A percentile compares a stretch with the other conserved stretches of the same genome.
Conservation (phyloP, 2,888 invertebrate species). For the Polydrusus pterygomalis region DNA sequence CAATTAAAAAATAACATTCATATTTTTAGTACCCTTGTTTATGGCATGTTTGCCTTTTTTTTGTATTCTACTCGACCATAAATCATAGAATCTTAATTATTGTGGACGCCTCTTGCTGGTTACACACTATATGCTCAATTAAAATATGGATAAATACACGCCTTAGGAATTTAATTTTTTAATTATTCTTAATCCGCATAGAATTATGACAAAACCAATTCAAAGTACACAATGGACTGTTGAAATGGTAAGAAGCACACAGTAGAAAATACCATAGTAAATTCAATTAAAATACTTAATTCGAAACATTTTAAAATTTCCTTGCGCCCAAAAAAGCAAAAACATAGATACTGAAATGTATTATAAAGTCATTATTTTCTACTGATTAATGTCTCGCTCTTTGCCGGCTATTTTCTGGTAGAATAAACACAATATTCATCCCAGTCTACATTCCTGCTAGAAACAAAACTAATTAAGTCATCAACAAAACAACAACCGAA, state of each 20-base stretch:
- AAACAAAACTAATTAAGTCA: slow-evolving; percentile 41
- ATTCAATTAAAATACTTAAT: no score
- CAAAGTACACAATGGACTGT: no score
- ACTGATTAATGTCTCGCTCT: not conserved
- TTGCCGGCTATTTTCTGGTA: no score
- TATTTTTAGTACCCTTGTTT: slow-evolving; percentile 8
- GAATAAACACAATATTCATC: no score
- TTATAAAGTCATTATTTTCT: not conserved
- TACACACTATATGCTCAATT: not conserved
- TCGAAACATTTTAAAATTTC: no score
- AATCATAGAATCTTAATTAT: slow-evolving; percentile 7
- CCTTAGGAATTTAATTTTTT: not conserved
- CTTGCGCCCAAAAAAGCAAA: no score
- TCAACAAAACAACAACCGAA: slow-evolving; percentile 25
- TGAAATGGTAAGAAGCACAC: no score
- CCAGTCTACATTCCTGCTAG: not conserved
- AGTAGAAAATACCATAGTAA: no score
- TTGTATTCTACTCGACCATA: not conserved
- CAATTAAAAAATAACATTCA: slow-evolving; percentile 4
- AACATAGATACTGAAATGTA: no score
- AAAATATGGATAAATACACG: no score
- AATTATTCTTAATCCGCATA: not conserved
- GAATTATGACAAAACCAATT: no score
- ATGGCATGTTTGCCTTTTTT: not conserved
- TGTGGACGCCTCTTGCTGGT: slow-evolving; percentile 1